Evolutionary conservation across 92 coral and sea anemone genomes (phyloP), one percentile per base, ranked within the genome.

Genomic region (Palythoa heliodiscus): DNA sequence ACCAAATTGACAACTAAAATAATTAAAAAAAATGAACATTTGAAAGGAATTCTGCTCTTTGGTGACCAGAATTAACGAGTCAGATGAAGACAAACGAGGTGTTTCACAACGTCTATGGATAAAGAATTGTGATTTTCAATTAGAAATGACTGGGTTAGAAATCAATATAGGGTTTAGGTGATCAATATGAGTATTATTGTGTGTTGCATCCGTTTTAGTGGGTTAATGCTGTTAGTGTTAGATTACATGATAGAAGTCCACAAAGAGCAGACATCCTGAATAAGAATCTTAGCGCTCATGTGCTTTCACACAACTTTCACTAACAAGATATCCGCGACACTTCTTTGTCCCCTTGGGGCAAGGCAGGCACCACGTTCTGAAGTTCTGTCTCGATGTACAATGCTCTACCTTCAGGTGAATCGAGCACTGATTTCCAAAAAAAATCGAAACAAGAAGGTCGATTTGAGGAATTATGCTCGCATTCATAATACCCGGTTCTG

Each of bases 301-400:
- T 4, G 20, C 37, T 38, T 17, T 39, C 73, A 67, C 13, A 48
- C 43, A 16, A 47, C 9, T 19, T 57, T 77, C 82, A 80, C 84
- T 80, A 80, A 93, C 95, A 92, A 89, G 90, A 88, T 85, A 91
- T 93, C 97, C 97, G 92, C 29, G 89, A 94, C 95, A 84, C 89
- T 54, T 94, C 87, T 78, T 86, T 89, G 55, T 82, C 87, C 75
- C 90, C 95, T 73, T 86, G 87, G 52, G 95, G 88, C 71, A 92
- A 78, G 58, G 90, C 90, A 43, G 88, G 89, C 22, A 79, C 85
- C 78, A 92, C 86, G 85, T 91, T 86, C 40, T 80, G 60, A 63
- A 80, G 84, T 67, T 93, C 97, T 89, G 82, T 63, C 60, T 94
- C 92, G 82, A 89, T 75, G 92, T 83, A 91, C 84, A 93, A 37